A percentile compares a stretch with the other conserved stretches of the same genome.
Evolutionary conservation across 1,140 invertebrate species (phyloP).

Genomic region (Bombus impatiens): DNA sequence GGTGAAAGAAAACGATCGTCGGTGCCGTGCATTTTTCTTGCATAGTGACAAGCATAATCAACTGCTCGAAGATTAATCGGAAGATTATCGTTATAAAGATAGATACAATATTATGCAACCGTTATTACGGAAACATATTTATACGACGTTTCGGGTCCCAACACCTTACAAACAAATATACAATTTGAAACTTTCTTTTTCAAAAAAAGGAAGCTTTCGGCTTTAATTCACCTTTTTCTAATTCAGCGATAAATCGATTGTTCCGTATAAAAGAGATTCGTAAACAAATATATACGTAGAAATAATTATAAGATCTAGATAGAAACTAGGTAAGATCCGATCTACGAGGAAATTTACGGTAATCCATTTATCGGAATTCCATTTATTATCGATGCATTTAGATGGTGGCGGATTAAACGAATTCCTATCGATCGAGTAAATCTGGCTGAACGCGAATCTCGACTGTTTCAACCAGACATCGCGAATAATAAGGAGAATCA

Average conservation of each 20-base stretch:
- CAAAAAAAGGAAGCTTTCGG: too few relatives aligned
- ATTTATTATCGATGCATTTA: background rate
- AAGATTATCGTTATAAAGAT: background rate
- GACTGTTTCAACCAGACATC: background rate
- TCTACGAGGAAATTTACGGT: background rate
- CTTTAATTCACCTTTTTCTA: too few relatives aligned
- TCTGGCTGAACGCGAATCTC: background rate
- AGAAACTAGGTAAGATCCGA: background rate
- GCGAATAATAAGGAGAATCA: too few relatives aligned
- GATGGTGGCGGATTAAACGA: too few relatives aligned
- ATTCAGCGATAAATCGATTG: too few relatives aligned
- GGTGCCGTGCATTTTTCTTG: background rate
- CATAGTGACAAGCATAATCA: background rate
- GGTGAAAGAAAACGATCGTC: background rate
- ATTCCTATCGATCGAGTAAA: too few relatives aligned
- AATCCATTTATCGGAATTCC: background rate
- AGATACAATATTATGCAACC: background rate
- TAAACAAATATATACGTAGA: too few relatives aligned
- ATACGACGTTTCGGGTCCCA: background rate
- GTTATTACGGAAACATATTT: background rate
- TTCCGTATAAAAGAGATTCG: too few relatives aligned
- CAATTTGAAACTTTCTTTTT: too few relatives aligned
- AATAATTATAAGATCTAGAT: too few relatives aligned
- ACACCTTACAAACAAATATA: too few relatives aligned
- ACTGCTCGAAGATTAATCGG: background rate